These are phyloP conservation scores for Mystacides longicornis DNA, from an alignment of 2,888 invertebrate genomes.

Conservation along the genomic window DNA sequence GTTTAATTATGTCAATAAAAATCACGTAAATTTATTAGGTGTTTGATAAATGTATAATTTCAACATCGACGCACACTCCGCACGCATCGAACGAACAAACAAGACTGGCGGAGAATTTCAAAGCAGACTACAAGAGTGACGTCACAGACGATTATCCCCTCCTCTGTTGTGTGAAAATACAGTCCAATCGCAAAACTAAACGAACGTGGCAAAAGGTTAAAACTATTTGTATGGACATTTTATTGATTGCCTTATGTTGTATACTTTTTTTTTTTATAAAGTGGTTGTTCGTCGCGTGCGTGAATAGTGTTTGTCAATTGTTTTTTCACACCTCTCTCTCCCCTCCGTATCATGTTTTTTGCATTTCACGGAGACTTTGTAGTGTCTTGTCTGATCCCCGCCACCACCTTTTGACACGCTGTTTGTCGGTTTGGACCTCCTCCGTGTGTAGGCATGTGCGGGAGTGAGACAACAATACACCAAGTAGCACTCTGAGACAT, in stretches of 20 bases:
- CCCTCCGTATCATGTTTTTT: slow-evolving; percentile 38
- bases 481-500: background rate
- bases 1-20: slow-evolving; percentile 10
- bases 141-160: slow-evolving; percentile 30
- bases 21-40: slow-evolving; percentile 15
- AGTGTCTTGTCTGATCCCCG: slow-evolving; percentile 44
- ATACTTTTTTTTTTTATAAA: background rate
- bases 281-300: slow-evolving; percentile 1
- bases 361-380: slow-evolving; percentile 36
- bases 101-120: slow-evolving; percentile 32
- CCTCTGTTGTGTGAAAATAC: slow-evolving; percentile 6
- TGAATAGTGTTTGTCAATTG: background rate
- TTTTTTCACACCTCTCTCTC: slow-evolving; percentile 45
- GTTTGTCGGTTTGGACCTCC: slow-evolving; percentile 33
- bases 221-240: background rate
- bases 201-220: background rate
- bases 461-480: background rate
- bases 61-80: too few species aligned
- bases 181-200: background rate
- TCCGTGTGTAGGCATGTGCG: slow-evolving; percentile 11
- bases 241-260: background rate
- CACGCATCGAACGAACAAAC: slow-evolving; percentile 33
- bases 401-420: slow-evolving; percentile 49
- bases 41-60: background rate
- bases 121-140: slow-evolving; percentile 32